Base-by-base conservation (phyloP, 2,888 invertebrate genomes). In the Trichogramma dendrolimi region DNA sequence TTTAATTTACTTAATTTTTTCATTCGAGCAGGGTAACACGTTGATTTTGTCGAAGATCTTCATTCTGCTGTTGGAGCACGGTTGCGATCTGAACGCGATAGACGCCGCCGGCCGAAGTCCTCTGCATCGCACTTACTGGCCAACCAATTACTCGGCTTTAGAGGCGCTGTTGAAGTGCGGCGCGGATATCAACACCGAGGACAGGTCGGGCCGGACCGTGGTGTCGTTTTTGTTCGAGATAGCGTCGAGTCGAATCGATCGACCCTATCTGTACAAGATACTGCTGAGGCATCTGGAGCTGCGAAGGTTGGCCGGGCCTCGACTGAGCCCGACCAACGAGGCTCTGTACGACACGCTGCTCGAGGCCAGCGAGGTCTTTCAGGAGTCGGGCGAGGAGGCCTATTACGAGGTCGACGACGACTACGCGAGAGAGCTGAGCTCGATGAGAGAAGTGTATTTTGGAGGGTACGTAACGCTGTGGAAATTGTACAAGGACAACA, bases 171-270 rank as follows among this genome's bases (percentile, higher is more conserved):
- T 61, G 14, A 8, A 42, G 4, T 61, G 56, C 39, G 61, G 61
- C 6, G 61, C 61, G 5, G 52, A 61, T 14, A 41, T 61, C 4
- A 38, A 61, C 47, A 42, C n/a, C 4, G 56, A 61, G 10, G 56
- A 56, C 11, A 11, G 7, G 5, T 42, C 38, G 8, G 61, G 56
- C 7, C 56, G 56, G 8, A 61, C 47, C 11, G 50, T 56, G 4
- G 42, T 61, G 10, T 56, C 55, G 10, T 56, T 47, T 47, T 42
- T 47, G 8, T 14, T 56, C 10, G 56, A 56, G 38, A 51, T 61
- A 2, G 27, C 41, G 4, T 38, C 52, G 2, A 52, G 61, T n/a
- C 27, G 52, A 6, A 51, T 56, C 38, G 44, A 51, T 4, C 6
- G 55, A 10, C 41, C 8, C 14, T 47, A 42, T 4, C 51, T 61